Conservation (phyloP, 2,888 invertebrate genomes). For the Hedya salicella region DNA sequence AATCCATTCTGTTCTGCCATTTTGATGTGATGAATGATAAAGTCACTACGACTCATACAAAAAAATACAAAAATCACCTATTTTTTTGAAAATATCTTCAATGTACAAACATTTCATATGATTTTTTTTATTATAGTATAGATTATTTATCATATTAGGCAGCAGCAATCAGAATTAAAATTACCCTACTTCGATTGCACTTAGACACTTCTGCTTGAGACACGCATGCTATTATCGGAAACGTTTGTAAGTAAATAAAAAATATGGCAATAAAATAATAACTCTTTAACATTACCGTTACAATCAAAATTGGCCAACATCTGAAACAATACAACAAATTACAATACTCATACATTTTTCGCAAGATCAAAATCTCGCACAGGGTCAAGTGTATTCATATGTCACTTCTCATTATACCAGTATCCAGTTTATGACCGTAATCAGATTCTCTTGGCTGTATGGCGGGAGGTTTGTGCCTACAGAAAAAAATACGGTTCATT, state of each 20-base stretch:
- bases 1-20: too few species aligned
- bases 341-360: constrained; percentile 18
- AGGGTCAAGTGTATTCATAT: constrained; percentile 34
- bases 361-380: constrained; percentile 29
- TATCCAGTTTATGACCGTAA: constrained; percentile 38
- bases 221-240: too few species aligned
- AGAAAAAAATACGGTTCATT: constrained; percentile 67
- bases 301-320: constrained; percentile 4
- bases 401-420: constrained; percentile 13
- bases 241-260: not conserved
- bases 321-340: constrained; percentile 17
- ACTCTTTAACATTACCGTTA: constrained; percentile 13
- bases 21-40: too few species aligned
- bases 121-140: too few species aligned
- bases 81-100: too few species aligned
- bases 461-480: constrained; percentile 63
- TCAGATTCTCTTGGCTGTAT: constrained; percentile 62
- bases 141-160: too few species aligned
- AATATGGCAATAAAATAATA: constrained; percentile 1
- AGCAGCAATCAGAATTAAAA: too few species aligned
- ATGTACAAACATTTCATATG: too few species aligned
- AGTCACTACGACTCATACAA: too few species aligned
- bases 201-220: too few species aligned
- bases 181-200: too few species aligned
- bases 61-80: too few species aligned